Evolutionary conservation across 2,113 vertebrate species (phyloP).

Genomic region (Dromas ardeola): DNA sequence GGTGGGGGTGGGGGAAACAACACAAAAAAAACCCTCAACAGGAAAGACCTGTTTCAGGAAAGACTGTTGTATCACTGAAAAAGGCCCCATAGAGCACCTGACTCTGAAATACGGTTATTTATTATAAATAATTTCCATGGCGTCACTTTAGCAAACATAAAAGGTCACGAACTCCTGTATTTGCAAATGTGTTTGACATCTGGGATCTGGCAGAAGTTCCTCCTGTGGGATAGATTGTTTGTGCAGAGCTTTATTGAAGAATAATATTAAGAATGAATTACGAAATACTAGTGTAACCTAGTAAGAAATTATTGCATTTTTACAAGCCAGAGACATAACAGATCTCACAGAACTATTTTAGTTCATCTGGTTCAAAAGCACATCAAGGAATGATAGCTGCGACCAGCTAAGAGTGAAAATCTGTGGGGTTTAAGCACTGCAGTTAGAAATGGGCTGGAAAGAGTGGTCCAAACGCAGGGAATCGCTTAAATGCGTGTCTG

Average conservation of each 20-base stretch:
- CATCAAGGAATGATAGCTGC: not conserved
- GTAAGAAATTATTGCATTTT: conserved; percentile 62
- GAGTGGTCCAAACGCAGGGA: not conserved
- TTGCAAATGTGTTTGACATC: conserved; percentile 75
- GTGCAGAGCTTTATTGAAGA: conserved; percentile 70
- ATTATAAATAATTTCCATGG: conserved; percentile 72
- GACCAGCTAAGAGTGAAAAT: not conserved
- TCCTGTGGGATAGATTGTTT: conserved; percentile 74
- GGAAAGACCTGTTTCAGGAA: conserved; percentile 55
- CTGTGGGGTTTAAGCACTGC: not conserved
- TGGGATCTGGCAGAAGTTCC: conserved; percentile 70
- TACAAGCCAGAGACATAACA: conserved; percentile 56
- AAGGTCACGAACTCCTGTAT: conserved; percentile 72
- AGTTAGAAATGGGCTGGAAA: not conserved
- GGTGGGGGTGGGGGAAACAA: too few relatives aligned
- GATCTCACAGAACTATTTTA: conserved; percentile 34
- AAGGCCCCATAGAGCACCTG: conserved; percentile 31
- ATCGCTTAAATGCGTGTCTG: accelerated
- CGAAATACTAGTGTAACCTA: conserved; percentile 71
- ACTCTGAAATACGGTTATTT: conserved; percentile 35
- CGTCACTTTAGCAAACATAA: conserved; percentile 67
- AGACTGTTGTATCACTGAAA: conserved; percentile 6
- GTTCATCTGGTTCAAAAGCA: conserved; percentile 26
- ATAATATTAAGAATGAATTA: conserved; percentile 67
- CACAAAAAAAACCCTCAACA: not conserved